Percentiles rank a stretch among this genome's conserved stretches.
These are phyloP conservation scores for Liodrosophila aerea DNA, from an alignment of 2,888 invertebrate species.

Conservation along the genomic window DNA sequence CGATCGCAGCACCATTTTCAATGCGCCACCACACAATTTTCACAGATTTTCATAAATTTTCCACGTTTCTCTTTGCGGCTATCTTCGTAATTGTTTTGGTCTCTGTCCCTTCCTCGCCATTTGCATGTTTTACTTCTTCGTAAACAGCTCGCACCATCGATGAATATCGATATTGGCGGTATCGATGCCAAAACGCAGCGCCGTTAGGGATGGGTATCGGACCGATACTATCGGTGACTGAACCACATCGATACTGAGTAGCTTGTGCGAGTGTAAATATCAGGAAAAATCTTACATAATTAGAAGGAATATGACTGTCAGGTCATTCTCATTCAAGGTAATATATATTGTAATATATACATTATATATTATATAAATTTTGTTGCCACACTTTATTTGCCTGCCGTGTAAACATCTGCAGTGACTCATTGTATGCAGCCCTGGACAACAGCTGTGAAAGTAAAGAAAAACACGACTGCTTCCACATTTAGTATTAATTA, in stretches of 20 bases:
- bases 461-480: constrained; percentile 10
- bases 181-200: too few relatives aligned
- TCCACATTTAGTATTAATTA: constrained; percentile 8
- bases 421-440: constrained; percentile 20
- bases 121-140: constrained; percentile 68
- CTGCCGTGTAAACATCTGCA: neutral
- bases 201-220: too few relatives aligned
- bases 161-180: constrained; percentile 30
- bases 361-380: too few relatives aligned
- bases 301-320: too few relatives aligned
- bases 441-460: constrained; percentile 19
- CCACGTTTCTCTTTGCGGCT: constrained; percentile 63
- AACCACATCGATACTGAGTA: too few relatives aligned
- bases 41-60: constrained; percentile 75
- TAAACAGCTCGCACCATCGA: constrained; percentile 58
- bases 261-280: too few relatives aligned
- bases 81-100: constrained; percentile 76
- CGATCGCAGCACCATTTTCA: constrained; percentile 79
- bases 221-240: too few relatives aligned
- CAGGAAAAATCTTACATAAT: too few relatives aligned
- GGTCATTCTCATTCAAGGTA: too few relatives aligned
- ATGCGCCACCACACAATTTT: constrained; percentile 69
- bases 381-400: too few relatives aligned
- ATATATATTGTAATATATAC: too few relatives aligned
- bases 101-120: constrained; percentile 64